Conservation (phyloP, 2,888 invertebrate genomes). For the Eilema sororculum region DNA sequence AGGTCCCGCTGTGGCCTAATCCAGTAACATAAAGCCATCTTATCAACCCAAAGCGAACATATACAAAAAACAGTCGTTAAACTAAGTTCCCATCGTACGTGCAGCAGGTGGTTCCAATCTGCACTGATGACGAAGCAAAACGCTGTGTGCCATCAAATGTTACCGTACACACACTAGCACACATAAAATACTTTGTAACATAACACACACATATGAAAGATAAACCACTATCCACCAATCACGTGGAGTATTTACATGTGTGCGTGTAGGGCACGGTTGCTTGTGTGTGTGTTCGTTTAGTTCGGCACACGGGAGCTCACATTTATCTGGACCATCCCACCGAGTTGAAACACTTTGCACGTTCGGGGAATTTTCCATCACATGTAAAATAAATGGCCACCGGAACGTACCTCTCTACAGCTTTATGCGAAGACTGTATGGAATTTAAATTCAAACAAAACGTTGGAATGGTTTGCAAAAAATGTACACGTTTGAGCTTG, state of each 20-base stretch:
- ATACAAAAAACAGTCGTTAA: constrained; percentile 19
- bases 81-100: constrained; percentile 17
- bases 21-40: too few relatives aligned
- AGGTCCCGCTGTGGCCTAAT: too few relatives aligned
- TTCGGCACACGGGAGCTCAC: constrained; percentile 15
- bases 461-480: constrained; percentile 18
- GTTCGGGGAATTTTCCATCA: constrained; percentile 53
- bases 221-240: constrained; percentile 17
- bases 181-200: constrained; percentile 7
- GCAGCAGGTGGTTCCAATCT: constrained; percentile 52
- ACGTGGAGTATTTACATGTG: constrained; percentile 16
- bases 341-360: constrained; percentile 43
- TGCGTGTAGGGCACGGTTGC: constrained; percentile 13
- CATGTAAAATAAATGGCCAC: constrained; percentile 49
- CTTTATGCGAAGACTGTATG: constrained; percentile 33
- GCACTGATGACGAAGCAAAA: constrained; percentile 45
- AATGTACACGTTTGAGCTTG: constrained; percentile 13
- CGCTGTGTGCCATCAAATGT: constrained; percentile 36
- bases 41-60: too few relatives aligned
- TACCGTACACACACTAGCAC: constrained; percentile 16
- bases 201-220: not conserved
- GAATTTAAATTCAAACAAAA: constrained; percentile 46
- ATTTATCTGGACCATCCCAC: constrained; percentile 27
- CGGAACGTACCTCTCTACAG: constrained; percentile 28
- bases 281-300: constrained; percentile 25